Evolutionary conservation across 2,888 invertebrate genomes (phyloP).

Genomic region (Tachina fera): DNA sequence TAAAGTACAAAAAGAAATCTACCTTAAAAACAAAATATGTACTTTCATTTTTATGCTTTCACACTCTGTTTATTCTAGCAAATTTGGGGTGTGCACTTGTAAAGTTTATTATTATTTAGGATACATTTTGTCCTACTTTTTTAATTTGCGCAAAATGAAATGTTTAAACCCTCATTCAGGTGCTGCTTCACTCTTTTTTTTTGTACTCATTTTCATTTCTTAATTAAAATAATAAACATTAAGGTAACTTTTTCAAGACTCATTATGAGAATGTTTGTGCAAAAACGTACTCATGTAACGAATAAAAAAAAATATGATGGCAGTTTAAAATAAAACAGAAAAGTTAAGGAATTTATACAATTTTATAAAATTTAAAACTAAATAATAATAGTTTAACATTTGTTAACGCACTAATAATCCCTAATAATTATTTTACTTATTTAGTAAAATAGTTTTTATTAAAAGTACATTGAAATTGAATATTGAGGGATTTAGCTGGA

Average conservation of each 20-base stretch:
- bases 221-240: conserved; percentile 58
- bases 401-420: no score
- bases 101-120: conserved; percentile 16
- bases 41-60: conserved; percentile 7
- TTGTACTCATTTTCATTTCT: conserved; percentile 2
- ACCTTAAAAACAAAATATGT: neutral
- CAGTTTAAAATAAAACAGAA: conserved; percentile 4
- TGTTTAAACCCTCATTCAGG: conserved; percentile 22
- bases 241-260: conserved; percentile 32
- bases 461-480: no score
- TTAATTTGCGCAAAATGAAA: conserved; percentile 11
- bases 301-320: conserved; percentile 21
- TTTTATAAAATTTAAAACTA: neutral
- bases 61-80: neutral
- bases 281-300: neutral
- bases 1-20: no score
- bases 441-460: no score
- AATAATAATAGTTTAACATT: no score
- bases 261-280: conserved; percentile 35
- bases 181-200: neutral
- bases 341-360: neutral
- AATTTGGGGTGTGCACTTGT: conserved; percentile 9
- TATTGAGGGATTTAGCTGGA: no score
- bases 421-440: no score
- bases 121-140: conserved; percentile 26